Base-by-base conservation (phyloP, 2,797 vertebrate genomes). In the Calcarius lapponicus region DNA sequence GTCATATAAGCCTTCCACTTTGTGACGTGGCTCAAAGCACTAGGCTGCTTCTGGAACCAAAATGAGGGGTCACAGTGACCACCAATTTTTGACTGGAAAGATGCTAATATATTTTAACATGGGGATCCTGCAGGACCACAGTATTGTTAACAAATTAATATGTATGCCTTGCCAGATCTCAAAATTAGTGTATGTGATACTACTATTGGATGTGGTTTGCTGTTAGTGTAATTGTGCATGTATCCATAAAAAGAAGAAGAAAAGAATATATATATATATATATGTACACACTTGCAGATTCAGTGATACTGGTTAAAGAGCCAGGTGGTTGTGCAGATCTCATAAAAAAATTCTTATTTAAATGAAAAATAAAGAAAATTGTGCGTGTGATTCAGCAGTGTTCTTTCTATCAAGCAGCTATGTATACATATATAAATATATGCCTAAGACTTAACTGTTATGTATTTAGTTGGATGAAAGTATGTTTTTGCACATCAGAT, bases 351-450 rank as follows among this genome's bases (percentile, higher is more conserved):
- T 72, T 95, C 78, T 50, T 78, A 93, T 92, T 97, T 94, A 85
- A 95, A 66, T 85, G 66, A 78, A 91, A 96, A 96, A 86, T 54
- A 78, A 83, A 85, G 54, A 79, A 92, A 97, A 90, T 91, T 80
- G 28, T 95, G 69, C 54, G 14, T 83, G 62, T 79, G 86, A 84
- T 95, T 88, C 74, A 92, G 78, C 72, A 88, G 65, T 80, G 69
- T 90, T 88, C 45, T 70, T 95, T 29, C 72, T 74, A 93, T 71
- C 80, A 93, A 94, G 75, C 84, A 93, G 54, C 95, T 96, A 96
- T 94, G 97, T 97, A 97, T 97, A 97, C 97, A 98, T 98, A 98
- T 98, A 98, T 98, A 98, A 75, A 97, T 97, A 97, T 96, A 97
- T 97, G 84, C 88, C 76, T 96, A 84, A 96, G 79, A 92, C 87